Conservation (phyloP, 2,797 vertebrate genomes). For the Sparus aurata region DNA sequence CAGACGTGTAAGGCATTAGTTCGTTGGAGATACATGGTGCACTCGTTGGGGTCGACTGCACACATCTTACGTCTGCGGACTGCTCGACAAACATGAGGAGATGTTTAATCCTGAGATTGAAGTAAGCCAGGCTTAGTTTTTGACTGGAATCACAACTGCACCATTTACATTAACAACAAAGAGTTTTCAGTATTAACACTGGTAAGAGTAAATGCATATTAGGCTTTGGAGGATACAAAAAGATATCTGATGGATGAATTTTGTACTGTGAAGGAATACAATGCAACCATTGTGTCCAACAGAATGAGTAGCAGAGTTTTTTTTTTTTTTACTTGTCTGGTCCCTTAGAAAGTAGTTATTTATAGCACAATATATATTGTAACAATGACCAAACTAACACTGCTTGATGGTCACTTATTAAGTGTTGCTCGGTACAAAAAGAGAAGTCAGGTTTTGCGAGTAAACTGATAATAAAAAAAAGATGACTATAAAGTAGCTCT, state of each 20-base stretch:
- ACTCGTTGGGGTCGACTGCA: neutral
- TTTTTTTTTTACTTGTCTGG: constrained; percentile 30
- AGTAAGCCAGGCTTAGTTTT: constrained; percentile 22
- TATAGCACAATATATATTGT: neutral
- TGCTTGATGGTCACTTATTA: constrained; percentile 15
- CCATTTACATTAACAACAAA: constrained; percentile 7
- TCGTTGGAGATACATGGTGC: constrained; percentile 39
- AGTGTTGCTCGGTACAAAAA: neutral
- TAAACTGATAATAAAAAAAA: neutral
- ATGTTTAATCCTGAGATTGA: constrained; percentile 64
- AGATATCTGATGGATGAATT: neutral
- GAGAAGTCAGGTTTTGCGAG: neutral
- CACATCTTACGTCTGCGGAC: neutral
- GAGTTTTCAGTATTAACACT: constrained; percentile 10
- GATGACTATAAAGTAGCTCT: constrained; percentile 2
- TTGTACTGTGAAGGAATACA: neutral
- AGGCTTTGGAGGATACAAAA: neutral
- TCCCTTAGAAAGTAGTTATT: constrained; percentile 18
- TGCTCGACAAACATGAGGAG: constrained; percentile 10
- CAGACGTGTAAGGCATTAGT: constrained; percentile 74
- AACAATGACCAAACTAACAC: constrained; percentile 3
- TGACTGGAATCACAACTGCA: constrained; percentile 8
- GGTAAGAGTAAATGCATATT: neutral
- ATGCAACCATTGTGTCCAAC: neutral
- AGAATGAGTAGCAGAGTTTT: neutral